These are phyloP conservation scores for Balanococcus diminutus DNA, from an alignment of 2,888 invertebrate genomes.

Conservation along the genomic window DNA sequence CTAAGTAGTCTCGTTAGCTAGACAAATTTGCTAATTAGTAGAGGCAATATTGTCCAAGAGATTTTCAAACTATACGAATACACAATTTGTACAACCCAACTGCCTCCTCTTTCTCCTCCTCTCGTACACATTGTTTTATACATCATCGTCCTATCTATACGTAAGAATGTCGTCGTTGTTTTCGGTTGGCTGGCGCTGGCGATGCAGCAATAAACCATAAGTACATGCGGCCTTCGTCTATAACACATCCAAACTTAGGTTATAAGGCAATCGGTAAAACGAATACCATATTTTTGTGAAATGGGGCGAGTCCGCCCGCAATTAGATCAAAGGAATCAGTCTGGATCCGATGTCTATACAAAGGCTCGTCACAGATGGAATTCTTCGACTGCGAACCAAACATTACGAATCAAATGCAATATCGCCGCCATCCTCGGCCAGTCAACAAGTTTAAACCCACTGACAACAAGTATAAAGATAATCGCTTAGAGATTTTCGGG, in stretches of 20 bases:
- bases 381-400: not conserved
- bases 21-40: conserved; percentile 18
- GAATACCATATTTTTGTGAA: not conserved
- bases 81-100: no score
- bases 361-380: not conserved
- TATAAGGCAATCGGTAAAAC: not conserved
- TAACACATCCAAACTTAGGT: not conserved
- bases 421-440: not conserved
- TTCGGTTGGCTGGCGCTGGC: not conserved
- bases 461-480: not conserved
- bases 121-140: no score
- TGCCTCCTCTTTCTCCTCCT: no score
- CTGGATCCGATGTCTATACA: not conserved
- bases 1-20: conserved; percentile 6
- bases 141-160: not conserved
- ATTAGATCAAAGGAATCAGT: not conserved
- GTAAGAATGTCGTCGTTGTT: conserved; percentile 4
- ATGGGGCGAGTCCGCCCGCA: not conserved
- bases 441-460: conserved; percentile 18
- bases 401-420: not conserved
- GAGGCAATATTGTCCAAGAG: not conserved
- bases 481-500: conserved; percentile 17
- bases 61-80: not conserved
- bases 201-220: not conserved
- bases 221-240: not conserved